Evolutionary conservation across 2,888 invertebrate species (phyloP).

Genomic region (Tuberolachnus salignus): DNA sequence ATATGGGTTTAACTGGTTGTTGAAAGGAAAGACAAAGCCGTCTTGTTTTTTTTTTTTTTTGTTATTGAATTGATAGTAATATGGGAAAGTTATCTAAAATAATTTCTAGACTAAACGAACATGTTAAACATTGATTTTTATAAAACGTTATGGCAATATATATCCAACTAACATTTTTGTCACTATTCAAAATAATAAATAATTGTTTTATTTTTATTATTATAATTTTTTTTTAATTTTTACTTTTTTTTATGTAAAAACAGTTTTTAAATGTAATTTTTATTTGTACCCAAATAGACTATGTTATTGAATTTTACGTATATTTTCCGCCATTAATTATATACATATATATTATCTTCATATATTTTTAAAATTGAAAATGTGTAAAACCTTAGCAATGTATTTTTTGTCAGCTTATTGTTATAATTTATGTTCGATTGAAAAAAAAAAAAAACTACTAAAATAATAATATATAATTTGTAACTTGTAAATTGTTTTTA

Average conservation of each 20-base stretch:
- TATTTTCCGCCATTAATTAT: slow-evolving; percentile 42
- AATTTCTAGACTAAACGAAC: slow-evolving; percentile 16
- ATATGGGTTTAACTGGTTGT: background rate
- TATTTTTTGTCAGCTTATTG: slow-evolving; percentile 45
- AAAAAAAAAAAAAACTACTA: slow-evolving; percentile 38
- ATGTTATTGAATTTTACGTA: slow-evolving; percentile 25
- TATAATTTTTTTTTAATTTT: slow-evolving; percentile 26
- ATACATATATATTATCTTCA: slow-evolving; percentile 20
- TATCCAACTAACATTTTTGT: slow-evolving; percentile 43
- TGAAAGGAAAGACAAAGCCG: slow-evolving; percentile 47
- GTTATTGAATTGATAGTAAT: slow-evolving; percentile 15
- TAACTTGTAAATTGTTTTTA: slow-evolving; percentile 45
- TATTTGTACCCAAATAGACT: slow-evolving; percentile 35
- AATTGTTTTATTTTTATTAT: slow-evolving; percentile 18
- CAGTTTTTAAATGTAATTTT: slow-evolving; percentile 36
- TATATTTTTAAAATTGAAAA: slow-evolving; percentile 31
- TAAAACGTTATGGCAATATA: slow-evolving; percentile 13
- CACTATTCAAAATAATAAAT: slow-evolving; percentile 20
- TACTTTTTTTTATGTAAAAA: slow-evolving; percentile 35
- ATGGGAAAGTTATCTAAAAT: background rate
- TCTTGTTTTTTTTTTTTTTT: slow-evolving; percentile 39
- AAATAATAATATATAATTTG: slow-evolving; percentile 48
- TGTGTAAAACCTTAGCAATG: slow-evolving; percentile 20
- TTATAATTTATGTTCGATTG: slow-evolving; percentile 39
- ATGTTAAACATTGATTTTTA: slow-evolving; percentile 38